Percentiles rank a stretch among this genome's conserved stretches.
Evolutionary conservation across 2,113 vertebrate genomes (phyloP).

Genomic region (Gnathonemus longibarbis): DNA sequence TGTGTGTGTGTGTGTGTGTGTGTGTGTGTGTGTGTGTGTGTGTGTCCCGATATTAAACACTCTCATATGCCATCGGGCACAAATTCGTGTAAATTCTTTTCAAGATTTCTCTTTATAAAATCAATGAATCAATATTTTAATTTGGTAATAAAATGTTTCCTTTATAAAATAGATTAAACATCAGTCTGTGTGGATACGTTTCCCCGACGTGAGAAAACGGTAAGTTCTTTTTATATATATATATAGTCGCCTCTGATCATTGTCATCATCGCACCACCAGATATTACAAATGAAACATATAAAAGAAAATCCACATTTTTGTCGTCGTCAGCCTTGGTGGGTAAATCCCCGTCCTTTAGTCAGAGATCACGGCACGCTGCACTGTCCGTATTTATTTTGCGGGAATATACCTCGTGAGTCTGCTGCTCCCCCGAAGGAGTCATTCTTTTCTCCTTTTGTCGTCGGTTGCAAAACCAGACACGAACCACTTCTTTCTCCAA

Average conservation of each 20-base stretch:
- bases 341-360: slow-evolving; percentile 56
- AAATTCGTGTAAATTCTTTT: slow-evolving; percentile 62
- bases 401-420: slow-evolving; percentile 81
- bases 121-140: slow-evolving; percentile 43
- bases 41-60: slow-evolving; percentile 75
- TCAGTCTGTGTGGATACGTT: slow-evolving; percentile 36
- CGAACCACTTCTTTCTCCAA: slow-evolving; percentile 95
- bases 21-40: background rate
- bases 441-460: slow-evolving; percentile 96
- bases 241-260: background rate
- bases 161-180: slow-evolving; percentile 14
- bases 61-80: slow-evolving; percentile 93
- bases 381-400: slow-evolving; percentile 77
- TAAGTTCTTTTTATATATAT: background rate
- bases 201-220: slow-evolving; percentile 39
- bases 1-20: background rate
- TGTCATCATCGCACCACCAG: slow-evolving; percentile 22
- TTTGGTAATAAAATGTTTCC: slow-evolving; percentile 57
- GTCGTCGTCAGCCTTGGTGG: slow-evolving; percentile 36
- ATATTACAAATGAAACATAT: slow-evolving; percentile 8
- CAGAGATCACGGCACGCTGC: slow-evolving; percentile 84
- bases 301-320: slow-evolving; percentile 24
- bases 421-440: slow-evolving; percentile 82
- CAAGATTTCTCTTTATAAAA: slow-evolving; percentile 61
- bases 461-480: slow-evolving; percentile 94